These are phyloP conservation scores for Emydocephalus ijimae DNA, from an alignment of 2,113 vertebrate species.

Conservation along the genomic window DNA sequence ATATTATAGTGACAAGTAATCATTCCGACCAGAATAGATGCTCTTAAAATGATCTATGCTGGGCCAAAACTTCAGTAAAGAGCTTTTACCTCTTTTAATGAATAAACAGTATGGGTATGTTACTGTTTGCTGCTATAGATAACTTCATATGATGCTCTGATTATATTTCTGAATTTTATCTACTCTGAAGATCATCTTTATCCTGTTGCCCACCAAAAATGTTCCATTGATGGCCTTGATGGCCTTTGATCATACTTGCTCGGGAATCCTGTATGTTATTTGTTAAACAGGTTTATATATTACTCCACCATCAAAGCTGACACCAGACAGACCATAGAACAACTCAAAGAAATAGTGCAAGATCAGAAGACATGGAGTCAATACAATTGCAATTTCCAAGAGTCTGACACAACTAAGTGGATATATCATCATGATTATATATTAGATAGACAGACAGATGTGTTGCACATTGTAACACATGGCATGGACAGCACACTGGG, in stretches of 20 bases:
- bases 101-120: neutral
- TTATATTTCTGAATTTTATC: neutral
- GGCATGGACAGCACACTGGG: neutral
- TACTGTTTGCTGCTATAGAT: neutral
- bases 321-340: neutral
- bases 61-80: neutral
- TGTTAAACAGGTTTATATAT: neutral
- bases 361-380: neutral
- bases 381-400: neutral
- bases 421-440: neutral
- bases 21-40: neutral
- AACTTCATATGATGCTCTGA: neutral
- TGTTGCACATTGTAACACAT: neutral
- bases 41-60: neutral
- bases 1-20: slow-evolving; percentile 7
- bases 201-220: neutral
- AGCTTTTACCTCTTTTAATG: neutral
- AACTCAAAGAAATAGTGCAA: neutral
- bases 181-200: neutral
- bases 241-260: neutral
- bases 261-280: neutral
- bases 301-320: neutral
- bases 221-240: neutral
- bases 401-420: neutral
- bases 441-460: no score